Percentiles rank a stretch among this genome's conserved stretches.
These are phyloP conservation scores for Myocastor coypus DNA, from an alignment of 2,113 vertebrate genomes.

Conservation along the genomic window DNA sequence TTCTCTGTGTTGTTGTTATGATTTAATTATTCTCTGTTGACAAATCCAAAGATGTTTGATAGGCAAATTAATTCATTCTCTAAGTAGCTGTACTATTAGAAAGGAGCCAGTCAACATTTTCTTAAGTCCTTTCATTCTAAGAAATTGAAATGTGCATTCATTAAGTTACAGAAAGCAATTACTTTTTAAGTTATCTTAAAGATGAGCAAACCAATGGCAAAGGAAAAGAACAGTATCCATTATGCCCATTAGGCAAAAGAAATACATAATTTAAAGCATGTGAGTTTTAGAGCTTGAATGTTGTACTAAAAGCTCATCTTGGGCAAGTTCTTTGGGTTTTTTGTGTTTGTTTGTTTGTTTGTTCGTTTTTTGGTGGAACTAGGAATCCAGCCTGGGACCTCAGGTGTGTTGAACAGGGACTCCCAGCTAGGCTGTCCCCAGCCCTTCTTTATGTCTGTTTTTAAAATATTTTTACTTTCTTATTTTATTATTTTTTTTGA, in stretches of 20 bases:
- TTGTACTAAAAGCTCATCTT: neutral
- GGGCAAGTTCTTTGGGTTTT: neutral
- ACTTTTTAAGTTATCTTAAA: slow-evolving; percentile 28
- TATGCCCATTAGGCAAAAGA: neutral
- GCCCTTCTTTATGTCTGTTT: neutral
- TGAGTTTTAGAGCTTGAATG: neutral
- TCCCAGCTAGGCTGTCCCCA: neutral
- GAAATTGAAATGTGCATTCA: slow-evolving; percentile 32
- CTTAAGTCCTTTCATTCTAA: slow-evolving; percentile 32
- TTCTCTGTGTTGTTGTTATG: neutral
- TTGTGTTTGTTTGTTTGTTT: neutral
- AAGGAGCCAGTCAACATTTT: slow-evolving; percentile 3
- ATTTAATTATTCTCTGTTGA: slow-evolving; percentile 21
- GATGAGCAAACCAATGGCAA: neutral
- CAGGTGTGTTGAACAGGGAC: neutral
- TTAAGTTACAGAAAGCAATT: slow-evolving; percentile 2
- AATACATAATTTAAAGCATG: neutral
- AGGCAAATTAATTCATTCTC: neutral
- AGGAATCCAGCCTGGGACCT: neutral
- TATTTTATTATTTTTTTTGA: neutral
- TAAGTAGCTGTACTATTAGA: neutral
- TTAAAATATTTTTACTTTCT: neutral
- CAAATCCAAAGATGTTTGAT: slow-evolving; percentile 24
- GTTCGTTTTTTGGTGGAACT: neutral
- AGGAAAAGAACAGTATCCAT: neutral